Base-by-base conservation (phyloP, 2,797 vertebrate genomes). In the Dicrostonyx torquatus region DNA sequence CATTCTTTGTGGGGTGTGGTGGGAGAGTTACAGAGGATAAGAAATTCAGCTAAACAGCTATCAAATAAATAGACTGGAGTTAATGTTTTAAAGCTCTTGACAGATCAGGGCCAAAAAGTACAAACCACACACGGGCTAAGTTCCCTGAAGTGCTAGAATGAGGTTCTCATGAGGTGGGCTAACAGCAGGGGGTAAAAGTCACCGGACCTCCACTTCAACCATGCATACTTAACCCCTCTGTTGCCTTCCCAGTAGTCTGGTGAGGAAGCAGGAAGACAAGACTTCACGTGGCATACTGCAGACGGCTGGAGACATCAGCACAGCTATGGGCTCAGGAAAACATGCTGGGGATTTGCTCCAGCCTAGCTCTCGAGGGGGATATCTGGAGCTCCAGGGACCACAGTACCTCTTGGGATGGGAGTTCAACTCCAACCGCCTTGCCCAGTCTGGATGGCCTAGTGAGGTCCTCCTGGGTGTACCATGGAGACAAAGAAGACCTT, bases 41-140 rank as follows among this genome's bases (percentile, higher is more conserved):
- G 77, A 68, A 87, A 68, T 91, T 77, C 66, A 80, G 20, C 50
- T 31, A 37, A 88, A 84, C 60, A 87, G 82, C 2, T 75, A 43
- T 64, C 83, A 94, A 92, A 50, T 12, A 77, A 77, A 87, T 1
- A 64, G 79, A 79, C 2, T 68, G 26, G 68, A 89, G 60, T 6
- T n/a, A 37, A 73, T 58, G 55, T 83, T 75, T 93, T 82, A 84
- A 40, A 20, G 9, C 4, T 22, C 92, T 88, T 77, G 55, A 62
- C 5, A 50, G 90, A 45, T 80, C 8, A 87, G n/a, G 79, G 9
- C 55, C 62, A 62, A 92, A 62, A 34, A 53, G 3, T 64, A 12
- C 86, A 45, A 82, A 86, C 64, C 6, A 68, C 2, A 17, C 34
- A 58, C 0, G 31, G 77, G 55, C 40, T 53, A 20, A 66, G 76